A percentile compares a stretch with the other conserved stretches of the same genome.
Conservation (phyloP, 2,113 vertebrate genomes). For the Malurus melanocephalus region DNA sequence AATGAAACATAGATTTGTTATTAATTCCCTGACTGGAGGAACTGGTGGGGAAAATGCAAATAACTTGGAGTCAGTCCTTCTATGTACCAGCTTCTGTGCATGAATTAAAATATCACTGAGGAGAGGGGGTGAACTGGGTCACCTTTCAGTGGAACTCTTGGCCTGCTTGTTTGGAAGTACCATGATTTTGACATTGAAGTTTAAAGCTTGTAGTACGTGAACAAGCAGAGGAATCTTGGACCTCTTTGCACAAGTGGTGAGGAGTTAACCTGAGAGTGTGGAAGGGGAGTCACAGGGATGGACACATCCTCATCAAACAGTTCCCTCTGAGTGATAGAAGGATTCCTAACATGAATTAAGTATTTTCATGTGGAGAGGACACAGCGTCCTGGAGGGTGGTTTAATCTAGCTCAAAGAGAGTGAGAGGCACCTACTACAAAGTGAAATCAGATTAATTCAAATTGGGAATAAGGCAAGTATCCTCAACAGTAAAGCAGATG, state of each 20-base stretch:
- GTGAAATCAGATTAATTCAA: neutral
- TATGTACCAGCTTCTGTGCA: neutral
- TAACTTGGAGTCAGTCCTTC: neutral
- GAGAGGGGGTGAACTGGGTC: neutral
- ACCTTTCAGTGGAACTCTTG: neutral
- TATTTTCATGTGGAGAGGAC: neutral
- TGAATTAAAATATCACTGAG: neutral
- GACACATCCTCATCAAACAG: neutral
- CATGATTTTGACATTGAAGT: neutral
- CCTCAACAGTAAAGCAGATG: neutral
- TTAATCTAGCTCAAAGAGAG: neutral
- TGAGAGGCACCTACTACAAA: neutral
- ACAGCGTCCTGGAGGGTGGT: neutral
- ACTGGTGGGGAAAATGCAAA: neutral
- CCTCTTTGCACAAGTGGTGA: neutral
- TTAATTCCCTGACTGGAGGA: neutral
- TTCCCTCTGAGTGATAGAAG: neutral
- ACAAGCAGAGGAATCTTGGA: neutral
- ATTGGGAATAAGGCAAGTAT: neutral
- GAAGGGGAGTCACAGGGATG: neutral
- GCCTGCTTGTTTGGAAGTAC: neutral
- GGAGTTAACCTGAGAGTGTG: neutral
- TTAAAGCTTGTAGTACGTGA: neutral
- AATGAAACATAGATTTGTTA: neutral
- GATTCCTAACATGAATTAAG: neutral